These are phyloP conservation scores for Hypomecis punctinalis DNA, from an alignment of 2,888 invertebrate genomes.

Conservation along the genomic window DNA sequence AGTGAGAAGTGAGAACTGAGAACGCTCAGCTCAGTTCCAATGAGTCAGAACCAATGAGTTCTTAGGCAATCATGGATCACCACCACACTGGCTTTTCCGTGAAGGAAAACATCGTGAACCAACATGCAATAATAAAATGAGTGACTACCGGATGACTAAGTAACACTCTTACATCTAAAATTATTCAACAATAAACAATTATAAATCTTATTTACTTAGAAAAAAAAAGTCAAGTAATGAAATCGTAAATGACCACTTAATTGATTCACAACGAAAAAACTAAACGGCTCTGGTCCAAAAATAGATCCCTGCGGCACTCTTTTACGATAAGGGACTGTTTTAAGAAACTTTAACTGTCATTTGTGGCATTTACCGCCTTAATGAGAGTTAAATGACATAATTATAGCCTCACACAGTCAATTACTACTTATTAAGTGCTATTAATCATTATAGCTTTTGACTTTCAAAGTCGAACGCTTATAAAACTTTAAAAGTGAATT, in stretches of 20 bases:
- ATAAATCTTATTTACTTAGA: neutral
- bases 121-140: no score
- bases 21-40: no score
- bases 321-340: slow-evolving; percentile 3
- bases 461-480: slow-evolving; percentile 10
- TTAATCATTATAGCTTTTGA: slow-evolving; percentile 11
- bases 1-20: no score
- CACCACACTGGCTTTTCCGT: no score
- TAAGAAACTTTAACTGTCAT: slow-evolving; percentile 16
- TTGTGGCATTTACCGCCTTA: slow-evolving; percentile 11
- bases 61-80: no score
- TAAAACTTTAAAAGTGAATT: slow-evolving; percentile 16
- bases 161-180: no score
- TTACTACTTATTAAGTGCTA: slow-evolving; percentile 18
- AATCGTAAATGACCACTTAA: neutral
- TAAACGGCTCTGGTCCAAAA: slow-evolving; percentile 11
- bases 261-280: neutral
- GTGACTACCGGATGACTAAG: no score
- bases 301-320: slow-evolving; percentile 14
- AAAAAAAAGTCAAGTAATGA: neutral
- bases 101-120: no score
- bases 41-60: no score
- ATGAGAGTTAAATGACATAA: slow-evolving; percentile 27
- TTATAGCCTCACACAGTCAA: slow-evolving; percentile 11
- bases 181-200: no score